Percentiles rank a stretch among this genome's conserved stretches.
Evolutionary conservation across 2,888 invertebrate genomes (phyloP).

Genomic region (Leptothorax acervorum): DNA sequence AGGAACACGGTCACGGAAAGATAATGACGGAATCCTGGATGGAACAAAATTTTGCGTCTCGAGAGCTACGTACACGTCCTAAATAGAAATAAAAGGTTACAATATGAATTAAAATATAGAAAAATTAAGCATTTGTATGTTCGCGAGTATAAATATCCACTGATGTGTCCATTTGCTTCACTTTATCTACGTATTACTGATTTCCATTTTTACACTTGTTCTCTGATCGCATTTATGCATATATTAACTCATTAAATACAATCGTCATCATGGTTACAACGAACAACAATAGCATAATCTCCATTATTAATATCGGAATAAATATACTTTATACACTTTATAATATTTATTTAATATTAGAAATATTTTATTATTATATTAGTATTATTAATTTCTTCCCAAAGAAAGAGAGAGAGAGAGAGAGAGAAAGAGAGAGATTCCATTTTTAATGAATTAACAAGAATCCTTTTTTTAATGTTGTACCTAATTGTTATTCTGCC

Average conservation of each 20-base stretch:
- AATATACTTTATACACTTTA: too few relatives aligned
- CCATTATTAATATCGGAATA: too few relatives aligned
- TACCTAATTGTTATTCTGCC: not conserved
- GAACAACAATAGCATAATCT: too few relatives aligned
- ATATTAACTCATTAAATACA: too few relatives aligned
- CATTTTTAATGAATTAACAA: not conserved
- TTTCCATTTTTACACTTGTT: not conserved
- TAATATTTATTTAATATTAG: too few relatives aligned
- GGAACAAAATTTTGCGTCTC: not conserved
- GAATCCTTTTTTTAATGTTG: not conserved
- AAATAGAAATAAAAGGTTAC: not conserved
- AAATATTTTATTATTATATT: too few relatives aligned
- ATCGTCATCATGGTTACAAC: too few relatives aligned
- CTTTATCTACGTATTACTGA: not conserved
- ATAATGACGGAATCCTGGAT: not conserved
- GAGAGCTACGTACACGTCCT: not conserved
- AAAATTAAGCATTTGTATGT: not conserved
- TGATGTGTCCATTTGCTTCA: not conserved
- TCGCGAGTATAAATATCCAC: not conserved
- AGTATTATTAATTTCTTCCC: not conserved
- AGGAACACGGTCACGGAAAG: conserved; percentile 25
- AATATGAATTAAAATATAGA: not conserved
- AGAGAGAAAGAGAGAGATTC: too few relatives aligned
- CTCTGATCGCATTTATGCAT: too few relatives aligned
- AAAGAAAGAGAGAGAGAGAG: too few relatives aligned